phyloP scores from a whole-genome alignment of 2,113 vertebrate genomes.

The Amblyopsis rosae region DNA sequence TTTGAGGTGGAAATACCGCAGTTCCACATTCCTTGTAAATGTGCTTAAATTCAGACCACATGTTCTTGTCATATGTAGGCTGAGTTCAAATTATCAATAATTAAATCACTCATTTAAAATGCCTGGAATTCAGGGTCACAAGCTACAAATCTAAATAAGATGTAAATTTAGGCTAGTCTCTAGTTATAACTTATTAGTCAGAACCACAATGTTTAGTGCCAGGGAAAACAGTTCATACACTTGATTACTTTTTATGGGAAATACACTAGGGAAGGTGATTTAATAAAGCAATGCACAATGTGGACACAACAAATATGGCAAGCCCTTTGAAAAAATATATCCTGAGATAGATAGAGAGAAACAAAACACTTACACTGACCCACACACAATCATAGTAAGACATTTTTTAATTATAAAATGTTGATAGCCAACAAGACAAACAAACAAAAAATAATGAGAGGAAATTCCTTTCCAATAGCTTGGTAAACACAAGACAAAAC shows the following conservation, averaged over 20 bases:
- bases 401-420: slow-evolving; percentile 74
- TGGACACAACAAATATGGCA: too few species aligned
- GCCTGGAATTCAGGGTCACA: too few species aligned
- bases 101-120: too few species aligned
- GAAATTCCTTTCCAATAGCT: slow-evolving; percentile 38
- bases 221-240: too few species aligned
- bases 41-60: slow-evolving; percentile 61
- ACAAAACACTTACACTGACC: not conserved
- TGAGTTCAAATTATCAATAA: slow-evolving; percentile 4
- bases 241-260: too few species aligned
- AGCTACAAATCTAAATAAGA: too few species aligned
- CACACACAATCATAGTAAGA: slow-evolving; percentile 23
- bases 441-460: slow-evolving; percentile 43
- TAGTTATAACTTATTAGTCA: too few species aligned
- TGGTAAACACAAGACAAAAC: slow-evolving; percentile 34
- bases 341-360: not conserved
- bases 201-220: too few species aligned
- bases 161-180: too few species aligned
- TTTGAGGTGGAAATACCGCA: slow-evolving; percentile 33
- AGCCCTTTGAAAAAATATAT: too few species aligned
- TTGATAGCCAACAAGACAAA: slow-evolving; percentile 57
- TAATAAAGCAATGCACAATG: too few species aligned
- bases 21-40: slow-evolving; percentile 33
- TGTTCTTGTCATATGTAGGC: slow-evolving; percentile 31
- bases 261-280: too few species aligned